phyloP scores from a whole-genome alignment of 2,888 invertebrate genomes.

The Orthosia cruda region DNA sequence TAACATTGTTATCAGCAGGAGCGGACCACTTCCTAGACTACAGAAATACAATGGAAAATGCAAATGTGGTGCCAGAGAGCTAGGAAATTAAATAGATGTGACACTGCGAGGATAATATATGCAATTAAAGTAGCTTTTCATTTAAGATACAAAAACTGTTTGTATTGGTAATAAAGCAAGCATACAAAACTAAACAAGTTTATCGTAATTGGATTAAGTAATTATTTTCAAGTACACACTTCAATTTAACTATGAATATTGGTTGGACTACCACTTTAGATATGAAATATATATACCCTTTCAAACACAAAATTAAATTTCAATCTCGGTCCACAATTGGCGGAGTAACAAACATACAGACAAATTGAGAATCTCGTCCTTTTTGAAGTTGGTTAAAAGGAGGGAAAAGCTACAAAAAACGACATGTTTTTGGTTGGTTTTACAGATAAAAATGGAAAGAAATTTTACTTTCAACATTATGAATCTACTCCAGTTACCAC shows the following conservation, averaged over 20 bases:
- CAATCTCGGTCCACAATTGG: no score
- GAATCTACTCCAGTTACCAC: neutral
- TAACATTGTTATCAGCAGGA: constrained; percentile 52
- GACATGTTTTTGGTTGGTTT: no score
- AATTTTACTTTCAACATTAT: neutral
- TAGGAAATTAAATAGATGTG: neutral
- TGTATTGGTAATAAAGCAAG: neutral
- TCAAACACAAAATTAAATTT: no score
- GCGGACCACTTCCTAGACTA: constrained; percentile 46
- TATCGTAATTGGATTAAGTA: neutral
- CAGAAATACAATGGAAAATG: constrained; percentile 50
- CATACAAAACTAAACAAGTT: neutral
- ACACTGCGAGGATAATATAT: neutral
- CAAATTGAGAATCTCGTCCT: no score
- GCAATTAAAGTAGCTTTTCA: neutral
- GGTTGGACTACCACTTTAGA: no score
- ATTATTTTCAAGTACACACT: neutral
- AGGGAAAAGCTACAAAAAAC: no score
- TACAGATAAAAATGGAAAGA: neutral
- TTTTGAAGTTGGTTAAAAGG: no score
- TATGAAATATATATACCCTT: no score
- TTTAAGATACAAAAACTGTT: neutral
- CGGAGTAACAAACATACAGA: no score
- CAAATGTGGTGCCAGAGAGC: constrained; percentile 42
- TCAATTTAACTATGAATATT: neutral